phyloP scores from a whole-genome alignment of 2,797 vertebrate genomes.

The Dallia pectoralis region DNA sequence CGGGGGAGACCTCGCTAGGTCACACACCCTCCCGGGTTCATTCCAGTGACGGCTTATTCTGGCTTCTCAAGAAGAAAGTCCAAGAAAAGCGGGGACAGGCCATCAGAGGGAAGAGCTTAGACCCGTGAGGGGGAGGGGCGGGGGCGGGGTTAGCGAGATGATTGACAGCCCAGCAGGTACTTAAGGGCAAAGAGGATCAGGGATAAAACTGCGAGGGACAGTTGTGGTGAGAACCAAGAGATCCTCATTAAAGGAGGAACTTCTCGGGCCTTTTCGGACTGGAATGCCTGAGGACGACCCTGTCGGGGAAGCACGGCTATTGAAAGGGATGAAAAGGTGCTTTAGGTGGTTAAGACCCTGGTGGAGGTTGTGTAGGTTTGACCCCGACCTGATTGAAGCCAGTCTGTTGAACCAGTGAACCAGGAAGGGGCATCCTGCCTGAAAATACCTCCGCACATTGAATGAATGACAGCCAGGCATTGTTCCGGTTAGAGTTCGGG shows the following conservation, averaged over 20 bases:
- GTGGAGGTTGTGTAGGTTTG: background rate
- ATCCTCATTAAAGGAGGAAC: constrained; percentile 79
- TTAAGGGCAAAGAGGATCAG: constrained; percentile 70
- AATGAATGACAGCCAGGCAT: constrained; percentile 57
- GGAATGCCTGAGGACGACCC: constrained; percentile 71
- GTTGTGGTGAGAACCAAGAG: constrained; percentile 61
- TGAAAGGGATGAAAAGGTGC: constrained; percentile 65
- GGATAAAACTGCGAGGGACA: constrained; percentile 69
- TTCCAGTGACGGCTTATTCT: constrained; percentile 66
- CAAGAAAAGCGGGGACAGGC: constrained; percentile 55
- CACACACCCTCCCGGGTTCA: constrained; percentile 27
- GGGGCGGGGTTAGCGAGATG: constrained; percentile 35
- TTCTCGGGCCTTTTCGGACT: constrained; percentile 22
- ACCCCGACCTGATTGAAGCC: constrained; percentile 57
- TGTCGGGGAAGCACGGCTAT: constrained; percentile 53
- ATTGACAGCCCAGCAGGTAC: constrained; percentile 68
- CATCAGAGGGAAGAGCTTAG: constrained; percentile 43
- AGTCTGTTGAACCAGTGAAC: constrained; percentile 59
- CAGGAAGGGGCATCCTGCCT: constrained; percentile 54
- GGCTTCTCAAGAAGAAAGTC: constrained; percentile 56
- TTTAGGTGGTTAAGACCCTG: constrained; percentile 56
- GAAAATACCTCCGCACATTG: constrained; percentile 64
- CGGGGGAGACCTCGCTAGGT: background rate
- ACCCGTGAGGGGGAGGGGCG: constrained; percentile 29
- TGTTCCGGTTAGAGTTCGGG: constrained; percentile 59